Evolutionary conservation across 2,888 invertebrate genomes (phyloP), one percentile per base, ranked within the genome.

Genomic region (Tuta absoluta): DNA sequence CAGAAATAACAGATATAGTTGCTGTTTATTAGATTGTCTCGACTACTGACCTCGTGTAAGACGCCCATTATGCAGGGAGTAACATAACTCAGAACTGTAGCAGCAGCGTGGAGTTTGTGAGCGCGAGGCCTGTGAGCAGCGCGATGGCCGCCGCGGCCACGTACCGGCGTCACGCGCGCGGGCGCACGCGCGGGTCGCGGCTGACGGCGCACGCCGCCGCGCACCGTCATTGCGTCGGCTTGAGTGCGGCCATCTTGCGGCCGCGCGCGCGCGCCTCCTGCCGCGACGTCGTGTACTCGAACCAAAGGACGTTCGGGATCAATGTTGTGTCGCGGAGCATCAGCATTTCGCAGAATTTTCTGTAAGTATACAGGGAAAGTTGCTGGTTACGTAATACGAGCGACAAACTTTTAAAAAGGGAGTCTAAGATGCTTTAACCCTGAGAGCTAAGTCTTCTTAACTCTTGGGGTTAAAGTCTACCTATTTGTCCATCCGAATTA

Each of bases 271-370:
- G 93, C 38, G 96, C 95, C 82, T 98, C 98, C 75, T 96, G 95
- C 70, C 97, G 92, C 63, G 96, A 95, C 70, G 96, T 96, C 28
- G 97, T 97, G 84, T 98, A 98, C 84, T 98, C 98, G 83, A 98
- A 98, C 97, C 97, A 98, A 71, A 98, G 84, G 19, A 98, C 96
- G 84, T 98, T 98, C 28, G 98, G 98, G 82, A 98, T 98, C 65
- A 97, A 88, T 0, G 97, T 97, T 48, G 97, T 97, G 81, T 98
- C 98, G 69, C 98, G 93, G 67, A 98, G 89, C 89, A 98, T 94
- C 67, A 98, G 88, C 84, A 96, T 94, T 89, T 98, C 98, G 65
- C 96, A 96, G 71, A 96, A 87, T 88, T 95, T 95, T 94, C 97
- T 98, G 91, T 33, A 93, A 58, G 24, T 2, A 10, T 24, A 37